A percentile compares a stretch with the other conserved stretches of the same genome.
Evolutionary conservation across 2,888 invertebrate species (phyloP).

Genomic region (Hylaea fasciaria): DNA sequence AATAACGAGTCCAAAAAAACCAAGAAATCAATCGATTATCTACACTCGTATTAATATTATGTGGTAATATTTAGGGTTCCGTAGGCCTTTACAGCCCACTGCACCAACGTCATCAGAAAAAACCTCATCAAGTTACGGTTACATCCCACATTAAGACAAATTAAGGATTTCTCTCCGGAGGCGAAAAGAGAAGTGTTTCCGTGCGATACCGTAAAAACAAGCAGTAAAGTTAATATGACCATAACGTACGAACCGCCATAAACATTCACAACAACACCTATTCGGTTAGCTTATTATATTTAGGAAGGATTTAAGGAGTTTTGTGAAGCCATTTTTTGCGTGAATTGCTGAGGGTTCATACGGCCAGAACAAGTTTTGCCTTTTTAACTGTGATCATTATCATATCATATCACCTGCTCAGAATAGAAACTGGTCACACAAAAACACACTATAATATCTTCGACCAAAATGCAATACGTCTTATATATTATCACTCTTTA

Average conservation of each 20-base stretch:
- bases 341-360: constrained; percentile 5
- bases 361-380: not conserved
- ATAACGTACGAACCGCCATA: constrained; percentile 33
- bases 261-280: constrained; percentile 35
- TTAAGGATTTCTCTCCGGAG: constrained; percentile 27
- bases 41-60: too few species aligned
- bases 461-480: too few species aligned
- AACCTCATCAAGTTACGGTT: not conserved
- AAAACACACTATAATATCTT: too few species aligned
- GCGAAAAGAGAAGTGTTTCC: constrained; percentile 35
- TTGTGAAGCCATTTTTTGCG: constrained; percentile 13
- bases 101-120: not conserved
- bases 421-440: too few species aligned
- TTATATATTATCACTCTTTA: too few species aligned
- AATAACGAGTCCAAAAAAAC: too few species aligned
- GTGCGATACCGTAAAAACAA: constrained; percentile 39
- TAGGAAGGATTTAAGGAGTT: constrained; percentile 30
- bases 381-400: not conserved
- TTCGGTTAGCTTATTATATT: constrained; percentile 34
- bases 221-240: constrained; percentile 43
- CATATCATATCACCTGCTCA: too few species aligned
- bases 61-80: too few species aligned
- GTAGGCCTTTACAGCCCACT: too few species aligned
- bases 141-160: constrained; percentile 16
- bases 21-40: too few species aligned